Base-by-base conservation (phyloP, 2,797 vertebrate species). In the Poliocrania exsul region DNA sequence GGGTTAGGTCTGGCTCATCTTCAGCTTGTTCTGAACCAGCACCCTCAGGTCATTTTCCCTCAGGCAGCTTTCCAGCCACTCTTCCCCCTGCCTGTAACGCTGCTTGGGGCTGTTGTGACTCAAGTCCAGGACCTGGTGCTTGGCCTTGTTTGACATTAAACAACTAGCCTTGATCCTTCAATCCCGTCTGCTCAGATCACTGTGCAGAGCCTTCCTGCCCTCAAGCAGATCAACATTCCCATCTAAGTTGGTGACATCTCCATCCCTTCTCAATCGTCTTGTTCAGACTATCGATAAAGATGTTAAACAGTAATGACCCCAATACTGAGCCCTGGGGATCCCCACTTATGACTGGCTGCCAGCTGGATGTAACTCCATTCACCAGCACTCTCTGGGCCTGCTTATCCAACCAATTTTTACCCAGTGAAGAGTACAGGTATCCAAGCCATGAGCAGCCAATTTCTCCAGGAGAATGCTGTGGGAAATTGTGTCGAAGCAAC, bases 121-220 rank as follows among this genome's bases (percentile, higher is more conserved):
- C 10, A 81, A 66, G 20, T 40, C 5, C 53, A 51, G 31, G 18
- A 58, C 9, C 28, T 16, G 28, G 28, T 9, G 17, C 28, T 20
- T 44, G 37, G 19, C 44, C 29, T 7, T 53, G 6, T 1, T 47
- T 33, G 35, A 9, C 33, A 15, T 53, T 46, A 33, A 17, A 17
- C 8, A 16, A 1, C 7, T 24, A 54, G 10, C 23, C 53, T 56
- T 4, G 4, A 7, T 8, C 10, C 38, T 29, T 9, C 0, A 4
- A 64, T 49, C 16, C 57, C 65, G 21, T 38, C 33, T 90, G 54
- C 15, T 33, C 26, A 72, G 16, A n/a, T n/a, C 12, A 37, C 44
- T 73, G 29, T 82, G 44, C 4, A 78, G 77, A 64, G 19, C 26
- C 37, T 57, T 51, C 11, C 26, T 65, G 4, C 42, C 26, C 23